Evolutionary conservation across 2,888 invertebrate species (phyloP), one percentile per base, ranked within the genome.

Genomic region (Heliconius erato): DNA sequence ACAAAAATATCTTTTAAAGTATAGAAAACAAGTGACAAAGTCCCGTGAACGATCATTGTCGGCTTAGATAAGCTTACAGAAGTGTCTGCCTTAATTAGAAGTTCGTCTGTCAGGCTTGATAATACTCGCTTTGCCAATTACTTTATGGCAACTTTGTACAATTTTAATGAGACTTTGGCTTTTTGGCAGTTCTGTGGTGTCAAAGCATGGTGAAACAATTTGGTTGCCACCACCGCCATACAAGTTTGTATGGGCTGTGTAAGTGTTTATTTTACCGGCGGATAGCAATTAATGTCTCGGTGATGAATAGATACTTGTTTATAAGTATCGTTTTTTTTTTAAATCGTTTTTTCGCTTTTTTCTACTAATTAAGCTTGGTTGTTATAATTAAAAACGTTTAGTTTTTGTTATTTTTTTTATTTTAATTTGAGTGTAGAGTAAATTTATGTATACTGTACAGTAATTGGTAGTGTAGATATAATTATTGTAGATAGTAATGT

Each of bases 31-130:
- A 88, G 88, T 88, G 83, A 84, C 76, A 87, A 82, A 89, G 86
- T 91, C 72, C 69, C 77, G 81, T 86, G 86, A 83, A 84, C 82
- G 79, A 87, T 87, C 84, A 86, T 87, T 88, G 86, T 87, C 84
- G 78, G 85, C 81, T 86, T 85, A 91, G 91, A 93, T 91, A 89
- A 87, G 86, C 85, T 87, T 86, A 90, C 89, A 89, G 89, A 89
- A 91, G 91, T 89, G 89, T 89, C 88, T 86, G 88, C 90, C 91
- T 93, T 93, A 93, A 94, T 94, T 93, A 92, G 89, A 92, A 92
- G 89, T 91, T 90, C 85, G 90, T 91, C 89, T 92, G 91, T 92
- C 84, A 83, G 86, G 82, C 82, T 88, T 90, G 87, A 90, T 92
- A 90, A 92, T 88, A 88, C 88, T 86, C 87, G 87, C 89, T 89